phyloP scores from a whole-genome alignment of 2,888 invertebrate genomes.

The Leucozona laternaria region DNA sequence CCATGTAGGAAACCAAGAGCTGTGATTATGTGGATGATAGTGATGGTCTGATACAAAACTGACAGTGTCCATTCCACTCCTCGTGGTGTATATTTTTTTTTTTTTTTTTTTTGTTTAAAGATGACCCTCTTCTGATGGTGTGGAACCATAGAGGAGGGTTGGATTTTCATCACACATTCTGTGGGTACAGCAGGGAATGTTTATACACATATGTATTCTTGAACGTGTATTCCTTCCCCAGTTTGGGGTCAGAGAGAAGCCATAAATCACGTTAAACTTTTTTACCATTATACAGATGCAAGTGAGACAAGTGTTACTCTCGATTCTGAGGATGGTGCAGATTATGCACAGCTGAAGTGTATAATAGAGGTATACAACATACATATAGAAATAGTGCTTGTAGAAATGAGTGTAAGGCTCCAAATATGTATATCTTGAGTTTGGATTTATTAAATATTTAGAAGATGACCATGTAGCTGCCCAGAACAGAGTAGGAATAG shows the following conservation, averaged over 20 bases:
- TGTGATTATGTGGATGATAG: slow-evolving; percentile 60
- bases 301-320: slow-evolving; percentile 73
- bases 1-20: slow-evolving; percentile 36
- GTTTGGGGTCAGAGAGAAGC: slow-evolving; percentile 48
- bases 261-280: slow-evolving; percentile 70
- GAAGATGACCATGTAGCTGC: slow-evolving; percentile 69
- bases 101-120: slow-evolving; percentile 38
- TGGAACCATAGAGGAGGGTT: background rate
- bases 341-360: slow-evolving; percentile 63
- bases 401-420: slow-evolving; percentile 22
- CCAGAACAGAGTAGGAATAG: slow-evolving; percentile 16
- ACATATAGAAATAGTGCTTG: background rate
- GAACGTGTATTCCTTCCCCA: background rate
- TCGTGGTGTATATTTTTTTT: slow-evolving; percentile 21
- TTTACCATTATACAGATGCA: slow-evolving; percentile 63
- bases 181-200: slow-evolving; percentile 24
- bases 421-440: slow-evolving; percentile 36
- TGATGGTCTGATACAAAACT: slow-evolving; percentile 47
- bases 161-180: slow-evolving; percentile 32
- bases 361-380: background rate
- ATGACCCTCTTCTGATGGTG: slow-evolving; percentile 49
- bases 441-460: slow-evolving; percentile 74
- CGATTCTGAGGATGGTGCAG: slow-evolving; percentile 46
- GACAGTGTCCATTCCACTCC: slow-evolving; percentile 21
- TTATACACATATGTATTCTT: background rate